Percentiles rank a stretch among this genome's conserved stretches.
These are phyloP conservation scores for Halictus rubicundus DNA, from an alignment of 1,140 invertebrate species.

Conservation along the genomic window DNA sequence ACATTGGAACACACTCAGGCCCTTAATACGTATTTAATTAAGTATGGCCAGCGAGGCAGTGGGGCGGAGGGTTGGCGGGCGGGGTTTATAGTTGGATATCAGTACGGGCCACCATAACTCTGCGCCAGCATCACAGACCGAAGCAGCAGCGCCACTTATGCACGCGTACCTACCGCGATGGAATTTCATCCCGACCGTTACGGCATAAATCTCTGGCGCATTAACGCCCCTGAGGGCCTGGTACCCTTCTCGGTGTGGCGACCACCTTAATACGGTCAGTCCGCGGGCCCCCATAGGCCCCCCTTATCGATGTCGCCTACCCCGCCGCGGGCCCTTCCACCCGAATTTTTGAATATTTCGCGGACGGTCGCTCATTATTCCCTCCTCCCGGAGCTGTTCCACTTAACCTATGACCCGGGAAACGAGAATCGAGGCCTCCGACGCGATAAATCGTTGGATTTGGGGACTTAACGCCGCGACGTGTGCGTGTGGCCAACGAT, in stretches of 20 bases:
- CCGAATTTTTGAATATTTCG: neutral
- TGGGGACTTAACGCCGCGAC: neutral
- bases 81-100: slow-evolving; percentile 71
- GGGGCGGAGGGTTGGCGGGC: slow-evolving; percentile 10
- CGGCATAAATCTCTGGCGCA: slow-evolving; percentile 71
- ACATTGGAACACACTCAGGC: slow-evolving; percentile 76
- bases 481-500: neutral
- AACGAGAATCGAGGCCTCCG: neutral
- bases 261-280: slow-evolving; percentile 59
- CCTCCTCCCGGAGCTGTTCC: neutral
- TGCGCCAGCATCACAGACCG: slow-evolving; percentile 51
- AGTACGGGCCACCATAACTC: slow-evolving; percentile 72
- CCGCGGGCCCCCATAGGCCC: slow-evolving; percentile 2
- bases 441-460: slow-evolving; percentile 26
- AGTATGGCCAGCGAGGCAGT: slow-evolving; percentile 59
- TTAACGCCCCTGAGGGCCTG: slow-evolving; percentile 63
- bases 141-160: slow-evolving; percentile 52
- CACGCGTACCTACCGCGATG: slow-evolving; percentile 68
- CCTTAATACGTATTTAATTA: slow-evolving; percentile 80
- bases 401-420: slow-evolving; percentile 22
- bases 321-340: too few species aligned
- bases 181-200: slow-evolving; percentile 68
- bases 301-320: slow-evolving; percentile 1
- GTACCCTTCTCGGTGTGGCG: slow-evolving; percentile 22
- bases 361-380: neutral